Conservation (phyloP, 1,140 invertebrate species). For the Papilio polyxenes region DNA sequence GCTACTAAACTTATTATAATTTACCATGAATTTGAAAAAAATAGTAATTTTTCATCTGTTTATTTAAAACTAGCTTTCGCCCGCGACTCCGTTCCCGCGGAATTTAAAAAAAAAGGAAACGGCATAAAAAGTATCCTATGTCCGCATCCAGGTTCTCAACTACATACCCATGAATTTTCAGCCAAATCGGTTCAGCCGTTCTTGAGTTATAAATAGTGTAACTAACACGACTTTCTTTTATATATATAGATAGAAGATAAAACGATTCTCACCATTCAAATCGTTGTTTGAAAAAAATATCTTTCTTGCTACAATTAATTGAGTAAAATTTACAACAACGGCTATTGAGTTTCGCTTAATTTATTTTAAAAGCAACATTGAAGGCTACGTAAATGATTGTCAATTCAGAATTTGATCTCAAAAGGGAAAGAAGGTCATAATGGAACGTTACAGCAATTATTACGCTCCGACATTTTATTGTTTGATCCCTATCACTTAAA, state of each 20-base stretch:
- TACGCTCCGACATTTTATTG: slow-evolving; percentile 21
- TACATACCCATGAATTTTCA: too few relatives aligned
- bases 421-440: slow-evolving; percentile 17
- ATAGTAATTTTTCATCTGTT: too few relatives aligned
- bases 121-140: too few relatives aligned
- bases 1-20: too few relatives aligned
- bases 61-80: too few relatives aligned
- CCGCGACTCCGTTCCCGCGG: too few relatives aligned
- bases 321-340: slow-evolving; percentile 6
- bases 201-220: too few relatives aligned
- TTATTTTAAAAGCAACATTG: slow-evolving; percentile 11
- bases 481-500: slow-evolving; percentile 35
- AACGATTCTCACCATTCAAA: background rate
- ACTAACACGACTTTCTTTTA: too few relatives aligned
- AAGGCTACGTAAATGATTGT: slow-evolving; percentile 22
- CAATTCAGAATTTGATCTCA: slow-evolving; percentile 34
- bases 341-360: slow-evolving; percentile 29
- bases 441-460: slow-evolving; percentile 28
- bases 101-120: too few relatives aligned
- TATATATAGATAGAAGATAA: too few relatives aligned
- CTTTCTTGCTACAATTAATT: background rate
- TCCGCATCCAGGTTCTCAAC: too few relatives aligned
- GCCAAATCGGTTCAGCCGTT: too few relatives aligned
- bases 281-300: background rate
- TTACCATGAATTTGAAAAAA: background rate